These are phyloP conservation scores for Gasteruption jaculator DNA, from an alignment of 2,888 invertebrate species.

Conservation along the genomic window DNA sequence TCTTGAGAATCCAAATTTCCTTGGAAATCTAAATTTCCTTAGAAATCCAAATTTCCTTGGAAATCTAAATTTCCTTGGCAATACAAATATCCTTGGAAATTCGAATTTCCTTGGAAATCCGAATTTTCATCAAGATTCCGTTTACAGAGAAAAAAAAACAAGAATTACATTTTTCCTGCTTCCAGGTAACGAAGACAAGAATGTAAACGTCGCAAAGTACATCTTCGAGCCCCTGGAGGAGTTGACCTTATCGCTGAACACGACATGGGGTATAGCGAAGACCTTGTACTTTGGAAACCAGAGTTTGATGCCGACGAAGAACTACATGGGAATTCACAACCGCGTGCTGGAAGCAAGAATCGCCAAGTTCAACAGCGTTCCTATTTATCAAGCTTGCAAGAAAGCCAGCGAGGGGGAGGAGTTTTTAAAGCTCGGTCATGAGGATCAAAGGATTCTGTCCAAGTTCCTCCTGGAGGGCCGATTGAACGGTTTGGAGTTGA, in stretches of 20 bases:
- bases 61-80: too few relatives aligned
- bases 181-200: slow-evolving; percentile 35
- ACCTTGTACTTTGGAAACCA: slow-evolving; percentile 77
- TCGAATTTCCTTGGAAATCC: too few relatives aligned
- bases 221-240: slow-evolving; percentile 73
- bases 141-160: too few relatives aligned
- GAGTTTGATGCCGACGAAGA: slow-evolving; percentile 73
- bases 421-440: slow-evolving; percentile 51
- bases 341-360: slow-evolving; percentile 72
- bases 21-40: too few relatives aligned
- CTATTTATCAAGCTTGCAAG: slow-evolving; percentile 67
- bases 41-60: too few relatives aligned
- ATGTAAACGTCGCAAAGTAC: slow-evolving; percentile 61
- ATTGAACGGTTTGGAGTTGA: slow-evolving; percentile 74
- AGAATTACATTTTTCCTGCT: too few relatives aligned
- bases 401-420: slow-evolving; percentile 54
- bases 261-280: slow-evolving; percentile 85
- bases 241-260: slow-evolving; percentile 68
- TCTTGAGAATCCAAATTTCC: too few relatives aligned
- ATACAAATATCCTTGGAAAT: too few relatives aligned
- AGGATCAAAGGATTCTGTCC: slow-evolving; percentile 68
- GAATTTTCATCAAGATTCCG: too few relatives aligned
- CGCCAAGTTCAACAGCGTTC: slow-evolving; percentile 67
- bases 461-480: slow-evolving; percentile 80
- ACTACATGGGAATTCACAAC: slow-evolving; percentile 74